Evolutionary conservation across 2,888 invertebrate genomes (phyloP), one percentile per base, ranked within the genome.

Genomic region (Philonicus albiceps): DNA sequence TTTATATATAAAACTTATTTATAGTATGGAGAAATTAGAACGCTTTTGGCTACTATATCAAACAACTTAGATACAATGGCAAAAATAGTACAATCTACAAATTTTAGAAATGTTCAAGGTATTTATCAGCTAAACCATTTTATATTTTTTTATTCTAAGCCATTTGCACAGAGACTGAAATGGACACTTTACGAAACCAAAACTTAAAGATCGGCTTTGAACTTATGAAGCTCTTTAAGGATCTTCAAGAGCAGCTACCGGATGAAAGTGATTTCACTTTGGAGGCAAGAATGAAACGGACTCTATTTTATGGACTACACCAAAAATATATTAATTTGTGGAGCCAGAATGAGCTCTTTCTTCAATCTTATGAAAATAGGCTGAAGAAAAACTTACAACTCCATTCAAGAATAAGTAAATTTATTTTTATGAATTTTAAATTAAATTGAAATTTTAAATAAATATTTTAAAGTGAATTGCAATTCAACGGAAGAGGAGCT

Each of bases 401-500:
- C 88, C 92, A 92, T 88, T 91, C 92, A 13, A 91, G 91, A 89
- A 92, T 92, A 76, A 91, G 92, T 92, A 88, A 90, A 91, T 89
- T 83, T 37, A 84, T 76, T 49, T 40, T 34, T 85, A 0, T n/a
- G 0, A 64, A 22, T 22, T 22, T 64, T 27, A 64, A 64, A 22
- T 27, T 27, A 64, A 27, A 4, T 64, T 3, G 27, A 27, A 27
- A 22, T 27, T 19, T 19, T 7, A 27, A 22, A 11, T 11, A 22
- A 64, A 64, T 22, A 64, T 64, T 64, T 64, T 64, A 22, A 27
- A 92, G 92, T 92, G 86, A 91, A 92, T 87, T 90, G 90, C 87
- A 91, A 91, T 86, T 90, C 92, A 84, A 92, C 90, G 37, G 92
- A 92, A 87, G 92, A 92, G 87, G 92, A 92, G 89, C 91, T 92